phyloP scores from a whole-genome alignment of 2,113 vertebrate species.

The Sebastes fasciatus region DNA sequence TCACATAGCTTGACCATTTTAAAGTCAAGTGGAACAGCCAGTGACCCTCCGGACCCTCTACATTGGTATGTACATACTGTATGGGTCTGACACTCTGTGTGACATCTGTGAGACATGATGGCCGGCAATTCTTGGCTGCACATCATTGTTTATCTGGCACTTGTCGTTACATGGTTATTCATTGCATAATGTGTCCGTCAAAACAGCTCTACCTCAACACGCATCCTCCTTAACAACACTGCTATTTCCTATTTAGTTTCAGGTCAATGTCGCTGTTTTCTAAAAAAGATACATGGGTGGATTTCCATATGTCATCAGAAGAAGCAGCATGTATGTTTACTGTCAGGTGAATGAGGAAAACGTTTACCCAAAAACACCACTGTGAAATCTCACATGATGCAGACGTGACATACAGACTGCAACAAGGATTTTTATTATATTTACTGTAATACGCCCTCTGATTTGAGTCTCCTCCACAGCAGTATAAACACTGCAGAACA shows the following conservation, averaged over 20 bases:
- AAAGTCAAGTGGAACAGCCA: constrained; percentile 4
- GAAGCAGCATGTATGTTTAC: not conserved
- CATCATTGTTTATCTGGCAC: constrained; percentile 18
- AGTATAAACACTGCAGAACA: constrained; percentile 4
- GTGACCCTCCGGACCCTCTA: constrained; percentile 23
- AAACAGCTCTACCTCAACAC: not conserved
- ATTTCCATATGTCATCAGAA: not conserved
- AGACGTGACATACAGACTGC: not conserved
- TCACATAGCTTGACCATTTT: constrained; percentile 36
- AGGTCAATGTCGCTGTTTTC: not conserved
- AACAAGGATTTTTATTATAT: not conserved
- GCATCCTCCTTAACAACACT: not conserved
- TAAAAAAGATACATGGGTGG: not conserved
- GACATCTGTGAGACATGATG: constrained; percentile 23
- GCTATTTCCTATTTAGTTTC: not conserved
- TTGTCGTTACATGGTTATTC: not conserved
- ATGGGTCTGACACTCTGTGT: constrained; percentile 2
- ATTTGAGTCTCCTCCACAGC: constrained; percentile 2
- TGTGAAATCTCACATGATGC: not conserved
- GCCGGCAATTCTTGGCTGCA: not conserved
- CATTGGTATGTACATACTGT: constrained; percentile 14
- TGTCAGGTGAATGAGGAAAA: not conserved
- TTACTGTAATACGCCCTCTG: not conserved
- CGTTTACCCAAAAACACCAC: not conserved
- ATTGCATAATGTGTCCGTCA: not conserved